A percentile compares a stretch with the other conserved stretches of the same genome.
Conservation (phyloP, 2,888 invertebrate species). For the Zeuzera pyrina region DNA sequence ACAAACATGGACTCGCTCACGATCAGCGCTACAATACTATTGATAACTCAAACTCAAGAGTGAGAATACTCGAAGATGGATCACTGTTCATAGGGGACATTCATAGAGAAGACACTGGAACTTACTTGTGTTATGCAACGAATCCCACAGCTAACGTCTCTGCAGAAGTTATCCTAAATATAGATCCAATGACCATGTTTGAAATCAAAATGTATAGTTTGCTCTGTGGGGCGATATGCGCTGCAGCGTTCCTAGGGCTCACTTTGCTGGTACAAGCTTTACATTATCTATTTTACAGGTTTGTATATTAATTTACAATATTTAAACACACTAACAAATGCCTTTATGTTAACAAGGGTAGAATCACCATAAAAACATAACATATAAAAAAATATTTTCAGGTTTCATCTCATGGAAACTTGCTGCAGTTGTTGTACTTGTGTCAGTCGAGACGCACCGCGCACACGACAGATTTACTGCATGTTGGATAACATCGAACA, state of each 20-base stretch:
- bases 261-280: constrained; percentile 87
- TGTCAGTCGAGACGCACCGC: constrained; percentile 79
- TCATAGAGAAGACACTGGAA: constrained; percentile 85
- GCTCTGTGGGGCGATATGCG: constrained; percentile 85
- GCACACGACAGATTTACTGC: constrained; percentile 87
- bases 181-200: constrained; percentile 89
- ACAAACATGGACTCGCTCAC: constrained; percentile 77
- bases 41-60: constrained; percentile 67
- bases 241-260: constrained; percentile 83
- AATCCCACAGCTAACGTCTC: constrained; percentile 88
- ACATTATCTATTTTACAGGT: constrained; percentile 80
- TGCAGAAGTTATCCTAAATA: constrained; percentile 81
- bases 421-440: constrained; percentile 87
- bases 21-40: constrained; percentile 60
- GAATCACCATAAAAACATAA: constrained; percentile 7
- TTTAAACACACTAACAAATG: constrained; percentile 1
- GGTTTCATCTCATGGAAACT: constrained; percentile 80
- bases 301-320: constrained; percentile 33
- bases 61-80: constrained; percentile 82
- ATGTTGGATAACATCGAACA: constrained; percentile 93
- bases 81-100: constrained; percentile 81
- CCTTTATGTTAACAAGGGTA: constrained; percentile 6
- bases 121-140: constrained; percentile 88
- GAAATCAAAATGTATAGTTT: constrained; percentile 89
- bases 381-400: too few relatives aligned